Base-by-base conservation (phyloP, 2,113 vertebrate genomes). In the Strigops habroptila region DNA sequence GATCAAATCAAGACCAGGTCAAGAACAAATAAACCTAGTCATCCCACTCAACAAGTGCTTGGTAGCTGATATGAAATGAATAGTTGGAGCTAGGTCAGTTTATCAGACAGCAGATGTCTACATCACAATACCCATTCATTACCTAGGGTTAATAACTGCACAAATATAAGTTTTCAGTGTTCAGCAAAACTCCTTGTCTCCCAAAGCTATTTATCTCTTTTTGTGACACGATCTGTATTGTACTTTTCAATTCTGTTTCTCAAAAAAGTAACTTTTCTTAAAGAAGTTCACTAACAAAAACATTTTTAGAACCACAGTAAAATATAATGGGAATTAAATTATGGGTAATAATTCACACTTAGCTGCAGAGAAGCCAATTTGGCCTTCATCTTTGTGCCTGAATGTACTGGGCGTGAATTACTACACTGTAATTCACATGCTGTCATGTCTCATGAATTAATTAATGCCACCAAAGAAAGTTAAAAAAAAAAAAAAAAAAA, bases 321-420 rank as follows among this genome's bases (percentile, higher is more conserved):
- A 96, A 90, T 64, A 68, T 57, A 94, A 95, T 49, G 55, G 68
- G 92, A 88, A 93, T 88, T 93, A 96, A 96, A 94, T 94, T 83
- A 86, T 33, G 24, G 76, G 81, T 69, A 75, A 64, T 96, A 95
- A 94, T 91, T 95, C 90, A 93, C 88, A 88, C 64, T 91, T 81
- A 82, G 88, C 88, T 90, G 90, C 88, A 77, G 68, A 86, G 81
- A 88, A 65, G 93, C 93, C 90, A 88, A 88, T 90, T 96, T 96
- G 93, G 92, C 86, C 95, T 93, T 96, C 88, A 83, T 94, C 75
- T 95, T 88, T 90, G 59, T 77, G 64, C 81, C 75, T 67, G 76
- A 78, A 93, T 91, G 88, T 90, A 76, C 86, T 84, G 88, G 85
- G 90, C 12, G 28, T 93, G 86, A 96, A 93, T 96, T 96, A 93